Evolutionary conservation across 2,888 invertebrate genomes (phyloP).

Genomic region (Monochamus alternatus): DNA sequence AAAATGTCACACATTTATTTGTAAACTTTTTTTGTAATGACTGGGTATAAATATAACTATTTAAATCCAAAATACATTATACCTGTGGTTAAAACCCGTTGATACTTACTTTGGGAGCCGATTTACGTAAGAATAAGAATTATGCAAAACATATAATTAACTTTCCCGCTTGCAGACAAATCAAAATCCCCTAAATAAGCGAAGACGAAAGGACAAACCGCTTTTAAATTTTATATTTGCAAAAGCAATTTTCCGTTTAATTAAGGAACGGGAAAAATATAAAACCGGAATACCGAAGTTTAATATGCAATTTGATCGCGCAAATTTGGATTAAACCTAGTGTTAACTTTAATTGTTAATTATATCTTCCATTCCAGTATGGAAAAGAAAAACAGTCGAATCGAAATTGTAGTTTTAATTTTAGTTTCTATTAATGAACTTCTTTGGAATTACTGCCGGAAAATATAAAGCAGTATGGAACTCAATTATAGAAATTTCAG

Average conservation of each 20-base stretch:
- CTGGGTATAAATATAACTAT: no score
- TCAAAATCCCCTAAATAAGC: conserved; percentile 41
- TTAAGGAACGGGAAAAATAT: conserved; percentile 58
- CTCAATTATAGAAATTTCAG: conserved; percentile 34
- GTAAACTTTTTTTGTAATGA: no score
- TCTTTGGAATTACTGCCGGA: conserved; percentile 21
- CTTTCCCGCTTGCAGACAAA: conserved; percentile 37
- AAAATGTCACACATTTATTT: no score
- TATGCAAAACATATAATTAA: conserved; percentile 32
- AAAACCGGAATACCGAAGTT: conserved; percentile 54
- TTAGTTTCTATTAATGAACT: conserved; percentile 30
- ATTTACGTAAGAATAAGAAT: conserved; percentile 29
- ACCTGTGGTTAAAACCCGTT: conserved; percentile 6
- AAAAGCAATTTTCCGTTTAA: conserved; percentile 57
- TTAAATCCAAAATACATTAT: conserved; percentile 11
- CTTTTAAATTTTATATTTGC: conserved; percentile 53
- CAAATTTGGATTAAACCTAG: conserved; percentile 54
- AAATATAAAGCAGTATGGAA: conserved; percentile 32
- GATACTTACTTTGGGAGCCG: conserved; percentile 16
- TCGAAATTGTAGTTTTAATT: conserved; percentile 28
- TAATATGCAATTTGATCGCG: conserved; percentile 56
- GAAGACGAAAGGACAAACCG: conserved; percentile 52
- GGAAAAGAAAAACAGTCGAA: conserved; percentile 58
- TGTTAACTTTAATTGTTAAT: conserved; percentile 59
- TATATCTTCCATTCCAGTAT: conserved; percentile 54